phyloP scores from a whole-genome alignment of 2,888 invertebrate genomes.

The Sericinus montela region DNA sequence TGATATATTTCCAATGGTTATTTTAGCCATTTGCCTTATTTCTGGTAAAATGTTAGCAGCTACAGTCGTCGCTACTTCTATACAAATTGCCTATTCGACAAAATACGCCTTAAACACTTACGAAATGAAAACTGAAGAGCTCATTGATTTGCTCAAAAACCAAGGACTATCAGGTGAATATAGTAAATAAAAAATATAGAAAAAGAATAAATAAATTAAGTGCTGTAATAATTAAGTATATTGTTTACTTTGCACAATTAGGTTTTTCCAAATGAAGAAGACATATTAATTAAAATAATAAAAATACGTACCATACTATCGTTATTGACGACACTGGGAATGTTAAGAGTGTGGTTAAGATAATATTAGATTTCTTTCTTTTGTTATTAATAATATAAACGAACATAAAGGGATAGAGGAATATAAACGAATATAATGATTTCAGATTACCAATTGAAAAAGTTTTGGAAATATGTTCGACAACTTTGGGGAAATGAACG shows the following conservation, averaged over 20 bases:
- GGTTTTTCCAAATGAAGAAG: no score
- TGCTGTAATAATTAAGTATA: no score
- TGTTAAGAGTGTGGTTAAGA: no score
- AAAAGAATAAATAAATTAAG: no score
- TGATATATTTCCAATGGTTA: constrained; percentile 39
- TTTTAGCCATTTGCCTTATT: constrained; percentile 48
- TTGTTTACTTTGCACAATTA: no score
- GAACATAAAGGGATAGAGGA: no score
- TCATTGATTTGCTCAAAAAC: constrained; percentile 61
- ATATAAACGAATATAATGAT: neutral
- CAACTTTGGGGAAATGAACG: constrained; percentile 72
- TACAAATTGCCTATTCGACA: constrained; percentile 58
- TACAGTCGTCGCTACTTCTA: constrained; percentile 55
- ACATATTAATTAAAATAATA: no score
- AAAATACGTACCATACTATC: no score
- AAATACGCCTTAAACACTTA: constrained; percentile 59
- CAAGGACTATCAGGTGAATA: constrained; percentile 59
- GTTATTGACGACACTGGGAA: no score
- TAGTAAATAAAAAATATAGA: no score
- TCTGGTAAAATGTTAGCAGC: constrained; percentile 65
- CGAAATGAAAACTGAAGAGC: constrained; percentile 48
- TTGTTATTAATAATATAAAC: no score
- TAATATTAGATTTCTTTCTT: no score
- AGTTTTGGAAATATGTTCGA: constrained; percentile 68
- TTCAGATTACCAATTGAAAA: constrained; percentile 64